These are phyloP conservation scores for Calameuta pallipes DNA, from an alignment of 2,888 invertebrate genomes.

Conservation along the genomic window DNA sequence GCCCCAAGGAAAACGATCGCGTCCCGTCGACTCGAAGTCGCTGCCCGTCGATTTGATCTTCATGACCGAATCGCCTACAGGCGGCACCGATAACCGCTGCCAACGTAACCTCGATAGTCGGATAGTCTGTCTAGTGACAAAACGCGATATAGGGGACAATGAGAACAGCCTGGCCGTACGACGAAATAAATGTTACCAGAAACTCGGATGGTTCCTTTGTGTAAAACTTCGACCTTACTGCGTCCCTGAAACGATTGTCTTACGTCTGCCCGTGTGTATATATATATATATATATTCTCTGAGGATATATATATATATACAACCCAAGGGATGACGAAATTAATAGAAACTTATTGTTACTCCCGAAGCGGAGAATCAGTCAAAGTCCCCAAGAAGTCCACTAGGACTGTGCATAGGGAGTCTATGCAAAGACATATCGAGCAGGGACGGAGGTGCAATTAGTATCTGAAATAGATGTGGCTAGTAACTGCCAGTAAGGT, in stretches of 20 bases:
- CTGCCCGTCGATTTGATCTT: neutral
- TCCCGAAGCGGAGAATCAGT: neutral
- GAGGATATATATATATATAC: no score
- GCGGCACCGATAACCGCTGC: neutral
- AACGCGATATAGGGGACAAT: neutral
- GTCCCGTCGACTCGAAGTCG: neutral
- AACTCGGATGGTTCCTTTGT: neutral
- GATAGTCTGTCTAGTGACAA: neutral
- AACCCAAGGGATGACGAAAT: neutral
- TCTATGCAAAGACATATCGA: neutral
- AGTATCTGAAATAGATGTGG: neutral
- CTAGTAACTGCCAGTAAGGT: neutral
- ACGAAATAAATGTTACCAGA: neutral
- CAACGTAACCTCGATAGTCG: neutral
- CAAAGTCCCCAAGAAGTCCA: neutral
- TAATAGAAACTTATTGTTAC: neutral
- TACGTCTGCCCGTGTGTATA: neutral
- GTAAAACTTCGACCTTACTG: neutral
- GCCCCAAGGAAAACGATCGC: neutral
- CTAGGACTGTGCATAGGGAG: neutral
- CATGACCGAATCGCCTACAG: neutral
- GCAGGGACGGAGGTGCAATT: neutral
- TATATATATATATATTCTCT: no score
- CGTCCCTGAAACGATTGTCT: neutral
- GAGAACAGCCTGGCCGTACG: neutral